phyloP scores from a whole-genome alignment of 2,797 vertebrate genomes.

The Sparus aurata region DNA sequence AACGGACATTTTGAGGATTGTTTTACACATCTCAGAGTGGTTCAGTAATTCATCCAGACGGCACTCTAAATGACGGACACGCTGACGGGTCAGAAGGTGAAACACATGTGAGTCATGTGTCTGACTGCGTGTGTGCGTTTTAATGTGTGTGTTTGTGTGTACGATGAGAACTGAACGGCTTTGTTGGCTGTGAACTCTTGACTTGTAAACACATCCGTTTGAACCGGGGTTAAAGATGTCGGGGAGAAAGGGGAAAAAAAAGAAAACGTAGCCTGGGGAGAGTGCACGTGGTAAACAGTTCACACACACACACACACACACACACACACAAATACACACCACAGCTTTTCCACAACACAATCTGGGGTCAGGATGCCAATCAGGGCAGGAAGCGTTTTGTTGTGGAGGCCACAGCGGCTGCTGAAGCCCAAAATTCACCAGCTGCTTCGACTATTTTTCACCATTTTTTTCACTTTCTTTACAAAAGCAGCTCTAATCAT shows the following conservation, averaged over 20 bases:
- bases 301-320: conserved; percentile 16
- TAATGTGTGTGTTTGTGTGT: neutral
- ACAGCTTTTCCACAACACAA: conserved; percentile 19
- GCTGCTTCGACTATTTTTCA: conserved; percentile 28
- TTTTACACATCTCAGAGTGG: neutral
- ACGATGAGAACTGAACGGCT: conserved; percentile 40
- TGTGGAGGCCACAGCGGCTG: neutral
- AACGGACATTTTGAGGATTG: neutral
- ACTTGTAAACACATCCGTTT: conserved; percentile 66
- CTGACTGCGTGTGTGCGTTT: neutral
- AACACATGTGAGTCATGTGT: conserved; percentile 13
- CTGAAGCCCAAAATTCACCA: conserved; percentile 23
- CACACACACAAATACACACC: conserved; percentile 11
- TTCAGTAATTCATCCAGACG: neutral
- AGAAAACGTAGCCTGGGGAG: conserved; percentile 15
- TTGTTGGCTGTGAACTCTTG: conserved; percentile 65
- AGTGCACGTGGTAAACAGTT: conserved; percentile 27
- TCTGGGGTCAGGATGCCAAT: conserved; percentile 41
- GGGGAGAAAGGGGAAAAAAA: neutral
- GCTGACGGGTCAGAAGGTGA: conserved; percentile 8
- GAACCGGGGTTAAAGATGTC: conserved; percentile 43
- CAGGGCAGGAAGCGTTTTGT: conserved; percentile 48
- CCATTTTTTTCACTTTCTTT: conserved; percentile 30
- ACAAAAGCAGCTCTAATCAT: conserved; percentile 15
- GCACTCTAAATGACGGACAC: neutral